Percentiles rank a stretch among this genome's conserved stretches.
Evolutionary conservation across 2,113 vertebrate genomes (phyloP).

Genomic region (Carassius auratus): DNA sequence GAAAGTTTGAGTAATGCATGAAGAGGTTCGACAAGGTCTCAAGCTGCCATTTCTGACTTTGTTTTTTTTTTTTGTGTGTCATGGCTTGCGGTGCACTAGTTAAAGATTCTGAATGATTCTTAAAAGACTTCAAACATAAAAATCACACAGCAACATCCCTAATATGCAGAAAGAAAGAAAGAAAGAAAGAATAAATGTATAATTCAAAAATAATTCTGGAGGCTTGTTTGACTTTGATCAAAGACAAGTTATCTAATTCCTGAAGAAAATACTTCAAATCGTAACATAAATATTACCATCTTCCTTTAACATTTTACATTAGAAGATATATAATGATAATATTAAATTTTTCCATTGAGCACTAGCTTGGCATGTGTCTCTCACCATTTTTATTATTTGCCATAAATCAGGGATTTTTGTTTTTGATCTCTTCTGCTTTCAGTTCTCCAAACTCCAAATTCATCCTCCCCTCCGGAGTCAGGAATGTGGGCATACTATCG

Average conservation of each 20-base stretch:
- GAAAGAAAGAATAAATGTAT: not conserved
- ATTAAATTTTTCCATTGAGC: not conserved
- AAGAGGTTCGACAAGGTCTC: not conserved
- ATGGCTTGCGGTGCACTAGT: constrained; percentile 4
- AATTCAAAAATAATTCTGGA: not conserved
- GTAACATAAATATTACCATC: not conserved
- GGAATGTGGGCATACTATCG: not conserved
- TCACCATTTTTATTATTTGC: not conserved
- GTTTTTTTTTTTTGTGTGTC: too few relatives aligned
- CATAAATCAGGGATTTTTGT: not conserved
- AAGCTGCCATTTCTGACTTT: not conserved
- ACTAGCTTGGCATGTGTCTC: not conserved
- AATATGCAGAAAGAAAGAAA: not conserved
- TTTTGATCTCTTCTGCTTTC: constrained; percentile 2
- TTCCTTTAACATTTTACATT: not conserved
- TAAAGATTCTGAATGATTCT: constrained; percentile 21
- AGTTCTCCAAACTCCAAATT: not conserved
- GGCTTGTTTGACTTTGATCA: constrained; percentile 22
- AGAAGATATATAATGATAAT: not conserved
- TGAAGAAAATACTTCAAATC: constrained; percentile 5
- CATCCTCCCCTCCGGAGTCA: not conserved
- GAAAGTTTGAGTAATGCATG: not conserved
- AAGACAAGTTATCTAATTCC: not conserved
- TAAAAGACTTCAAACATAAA: constrained; percentile 27
- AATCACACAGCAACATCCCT: not conserved